Conservation (phyloP, 2,797 vertebrate genomes). For the Anableps anableps region DNA sequence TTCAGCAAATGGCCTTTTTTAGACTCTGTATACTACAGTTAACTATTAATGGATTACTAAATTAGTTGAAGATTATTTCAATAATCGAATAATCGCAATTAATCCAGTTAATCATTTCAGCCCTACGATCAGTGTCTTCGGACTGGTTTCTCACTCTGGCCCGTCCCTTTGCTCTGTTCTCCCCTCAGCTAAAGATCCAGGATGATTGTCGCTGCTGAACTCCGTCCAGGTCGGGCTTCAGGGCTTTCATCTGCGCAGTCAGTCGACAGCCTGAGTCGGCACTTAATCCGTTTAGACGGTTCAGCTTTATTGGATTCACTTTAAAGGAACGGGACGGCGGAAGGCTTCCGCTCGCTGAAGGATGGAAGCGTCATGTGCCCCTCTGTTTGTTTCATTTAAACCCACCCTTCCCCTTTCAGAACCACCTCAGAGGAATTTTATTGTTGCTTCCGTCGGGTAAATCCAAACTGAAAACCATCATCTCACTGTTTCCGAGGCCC, state of each 20-base stretch:
- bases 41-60: too few relatives aligned
- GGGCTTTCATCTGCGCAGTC: conserved; percentile 33
- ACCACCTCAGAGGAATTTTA: background rate
- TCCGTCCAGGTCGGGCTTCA: conserved; percentile 3
- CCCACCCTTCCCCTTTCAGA: background rate
- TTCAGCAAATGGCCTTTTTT: too few relatives aligned
- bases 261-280: conserved; percentile 29
- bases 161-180: too few relatives aligned
- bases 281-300: conserved; percentile 59
- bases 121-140: too few relatives aligned
- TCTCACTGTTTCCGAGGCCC: background rate
- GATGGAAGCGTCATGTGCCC: too few relatives aligned
- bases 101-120: too few relatives aligned
- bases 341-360: conserved; percentile 30
- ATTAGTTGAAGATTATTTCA: too few relatives aligned
- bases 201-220: conserved; percentile 4
- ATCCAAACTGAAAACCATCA: background rate
- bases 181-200: background rate
- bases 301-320: conserved; percentile 56
- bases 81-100: too few relatives aligned
- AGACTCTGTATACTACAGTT: too few relatives aligned
- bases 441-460: background rate
- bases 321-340: conserved; percentile 21
- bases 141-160: too few relatives aligned
- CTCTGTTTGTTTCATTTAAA: conserved; percentile 12